These are phyloP conservation scores for Pimpla rufipes DNA, from an alignment of 2,888 invertebrate species.

Conservation along the genomic window DNA sequence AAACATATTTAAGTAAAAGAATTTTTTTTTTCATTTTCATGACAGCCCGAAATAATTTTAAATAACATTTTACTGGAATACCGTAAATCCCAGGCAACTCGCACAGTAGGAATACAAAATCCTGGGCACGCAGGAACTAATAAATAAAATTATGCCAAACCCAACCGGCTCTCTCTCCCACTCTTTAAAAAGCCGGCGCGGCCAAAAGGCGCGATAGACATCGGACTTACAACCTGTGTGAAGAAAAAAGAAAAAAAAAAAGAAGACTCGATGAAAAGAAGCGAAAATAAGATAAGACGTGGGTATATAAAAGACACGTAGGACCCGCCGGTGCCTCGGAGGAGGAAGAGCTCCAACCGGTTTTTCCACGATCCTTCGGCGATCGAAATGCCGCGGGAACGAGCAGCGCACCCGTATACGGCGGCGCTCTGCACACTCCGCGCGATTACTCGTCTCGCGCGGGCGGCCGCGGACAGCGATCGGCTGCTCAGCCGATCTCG, in stretches of 20 bases:
- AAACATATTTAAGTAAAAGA: no score
- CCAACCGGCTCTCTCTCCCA: background rate
- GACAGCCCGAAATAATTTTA: no score
- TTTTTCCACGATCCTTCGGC: constrained; percentile 61
- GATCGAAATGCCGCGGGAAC: constrained; percentile 50
- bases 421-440: constrained; percentile 53
- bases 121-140: no score
- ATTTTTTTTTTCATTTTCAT: no score
- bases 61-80: no score
- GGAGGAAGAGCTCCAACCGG: constrained; percentile 63
- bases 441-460: constrained; percentile 35
- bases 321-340: constrained; percentile 47
- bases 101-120: no score
- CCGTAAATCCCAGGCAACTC: no score
- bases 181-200: constrained; percentile 3
- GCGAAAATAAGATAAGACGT: constrained; percentile 45
- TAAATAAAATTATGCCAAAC: background rate
- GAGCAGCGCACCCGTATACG: constrained; percentile 54
- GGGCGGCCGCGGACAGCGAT: constrained; percentile 42
- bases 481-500: constrained; percentile 47
- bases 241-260: constrained; percentile 3
- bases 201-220: background rate
- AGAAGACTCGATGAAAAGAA: background rate
- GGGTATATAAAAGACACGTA: no score
- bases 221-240: constrained; percentile 28